phyloP scores from a whole-genome alignment of 2,888 invertebrate genomes.

The Blera fallax region DNA sequence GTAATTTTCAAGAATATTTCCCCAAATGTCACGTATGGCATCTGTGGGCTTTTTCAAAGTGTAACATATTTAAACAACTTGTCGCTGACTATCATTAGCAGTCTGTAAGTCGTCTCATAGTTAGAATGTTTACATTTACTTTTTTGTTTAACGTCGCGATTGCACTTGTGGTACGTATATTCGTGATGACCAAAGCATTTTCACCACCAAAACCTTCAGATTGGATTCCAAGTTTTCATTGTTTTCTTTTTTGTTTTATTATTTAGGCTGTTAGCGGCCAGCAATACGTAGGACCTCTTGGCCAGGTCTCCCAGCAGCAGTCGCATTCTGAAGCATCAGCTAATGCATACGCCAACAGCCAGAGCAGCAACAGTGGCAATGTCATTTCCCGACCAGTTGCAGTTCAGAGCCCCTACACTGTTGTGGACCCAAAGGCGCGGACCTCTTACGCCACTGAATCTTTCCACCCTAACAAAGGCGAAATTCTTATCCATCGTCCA shows the following conservation, averaged over 20 bases:
- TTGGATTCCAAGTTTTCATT: neutral
- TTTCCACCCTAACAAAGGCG: slow-evolving; percentile 77
- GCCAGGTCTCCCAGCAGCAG: slow-evolving; percentile 33
- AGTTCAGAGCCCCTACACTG: slow-evolving; percentile 5
- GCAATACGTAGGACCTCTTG: slow-evolving; percentile 13
- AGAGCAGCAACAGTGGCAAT: slow-evolving; percentile 34
- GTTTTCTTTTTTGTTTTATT: neutral
- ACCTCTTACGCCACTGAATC: slow-evolving; percentile 36
- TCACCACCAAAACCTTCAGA: neutral
- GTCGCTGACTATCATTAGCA: slow-evolving; percentile 34
- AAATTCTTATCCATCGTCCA: slow-evolving; percentile 80
- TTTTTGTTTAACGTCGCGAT: slow-evolving; percentile 78
- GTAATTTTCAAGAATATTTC: slow-evolving; percentile 25
- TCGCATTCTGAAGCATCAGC: slow-evolving; percentile 36
- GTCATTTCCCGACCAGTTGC: slow-evolving; percentile 3
- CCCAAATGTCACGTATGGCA: slow-evolving; percentile 58
- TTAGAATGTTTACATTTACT: slow-evolving; percentile 77
- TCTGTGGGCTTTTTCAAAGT: slow-evolving; percentile 33
- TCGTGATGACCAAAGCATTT: neutral
- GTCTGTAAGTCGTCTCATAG: slow-evolving; percentile 59
- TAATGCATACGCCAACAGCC: slow-evolving; percentile 30
- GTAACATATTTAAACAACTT: slow-evolving; percentile 67
- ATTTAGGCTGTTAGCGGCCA: slow-evolving; percentile 53
- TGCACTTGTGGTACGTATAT: slow-evolving; percentile 78
- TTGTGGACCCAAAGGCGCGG: slow-evolving; percentile 11